Evolutionary conservation across 2,113 vertebrate species (phyloP), one percentile per base, ranked within the genome.

Genomic region (Neoarius graeffei): DNA sequence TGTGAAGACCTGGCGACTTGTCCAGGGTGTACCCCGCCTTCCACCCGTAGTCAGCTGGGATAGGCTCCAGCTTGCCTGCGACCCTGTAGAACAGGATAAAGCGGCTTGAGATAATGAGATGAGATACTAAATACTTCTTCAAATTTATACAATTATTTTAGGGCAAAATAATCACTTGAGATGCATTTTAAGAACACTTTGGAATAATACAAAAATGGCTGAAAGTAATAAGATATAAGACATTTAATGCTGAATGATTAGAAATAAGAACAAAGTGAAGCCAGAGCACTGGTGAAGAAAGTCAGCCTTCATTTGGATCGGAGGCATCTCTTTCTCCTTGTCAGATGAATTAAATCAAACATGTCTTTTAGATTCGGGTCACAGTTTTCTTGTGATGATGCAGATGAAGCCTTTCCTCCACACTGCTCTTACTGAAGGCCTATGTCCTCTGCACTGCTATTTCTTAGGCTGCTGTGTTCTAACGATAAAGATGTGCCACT

Each of bases 281-380:
- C 30, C 64, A 48, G 77, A 83, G 42, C 5, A 5, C 3, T 81
- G n/a, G 52, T 54, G 13, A 71, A 25, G 69, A 88, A 60, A 90
- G 57, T 57, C 42, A 81, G 73, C 56, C 86, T 59, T 19, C 60
- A 54, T 77, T 60, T 77, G 50, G 54, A 71, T 80, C 66, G 35
- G 7, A 56, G 66, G 62, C 67, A 57, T 59, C 19, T 87, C 67
- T 35, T 89, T 81, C 67, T 74, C 77, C 64, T 76, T 88, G 86
- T 57, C 86, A 89, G 64, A 84, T n/a, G 25, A 90, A 93, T 92
- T 91, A 89, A 86, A 89, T 87, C 50, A 85, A 92, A 85, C 86
- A 83, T 86, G 84, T 81, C 79, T 89, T 54, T 89, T 35, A 90
- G 85, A 83, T 84, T 79, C 83, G 91, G 67, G 85, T 88, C 91